phyloP scores from a whole-genome alignment of 2,888 invertebrate species.

The Lysandra coridon region DNA sequence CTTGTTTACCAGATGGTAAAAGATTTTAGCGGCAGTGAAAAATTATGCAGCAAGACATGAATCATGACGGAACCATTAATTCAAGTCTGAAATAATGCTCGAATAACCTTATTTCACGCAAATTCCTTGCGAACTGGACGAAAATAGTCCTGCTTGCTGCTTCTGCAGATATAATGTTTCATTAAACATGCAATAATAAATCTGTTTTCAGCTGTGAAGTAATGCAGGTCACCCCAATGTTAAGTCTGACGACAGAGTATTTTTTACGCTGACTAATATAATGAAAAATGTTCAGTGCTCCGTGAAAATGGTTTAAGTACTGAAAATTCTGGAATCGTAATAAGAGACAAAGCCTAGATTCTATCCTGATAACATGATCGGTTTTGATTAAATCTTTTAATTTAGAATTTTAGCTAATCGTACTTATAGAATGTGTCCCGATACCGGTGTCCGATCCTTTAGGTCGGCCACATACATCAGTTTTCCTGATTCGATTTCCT shows the following conservation, averaged over 20 bases:
- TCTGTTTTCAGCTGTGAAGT: conserved; percentile 25
- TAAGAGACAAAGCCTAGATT: not conserved
- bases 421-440: no score
- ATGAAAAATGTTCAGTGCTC: not conserved
- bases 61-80: conserved; percentile 20
- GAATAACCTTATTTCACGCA: conserved; percentile 11
- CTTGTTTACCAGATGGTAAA: no score
- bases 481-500: no score
- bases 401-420: no score
- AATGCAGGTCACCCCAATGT: conserved; percentile 23
- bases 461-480: no score
- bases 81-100: not conserved
- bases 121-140: conserved; percentile 28
- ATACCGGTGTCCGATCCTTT: no score
- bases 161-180: conserved; percentile 24
- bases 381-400: no score
- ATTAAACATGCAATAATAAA: conserved; percentile 27
- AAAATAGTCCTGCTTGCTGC: conserved; percentile 21
- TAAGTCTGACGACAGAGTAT: conserved; percentile 14
- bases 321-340: not conserved
- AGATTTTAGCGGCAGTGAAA: not conserved
- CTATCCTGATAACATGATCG: no score
- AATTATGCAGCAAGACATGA: not conserved
- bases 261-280: conserved; percentile 8
- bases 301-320: not conserved